A percentile compares a stretch with the other conserved stretches of the same genome.
These are phyloP conservation scores for Dendrolimus punctatus DNA, from an alignment of 1,140 invertebrate genomes.

Conservation along the genomic window DNA sequence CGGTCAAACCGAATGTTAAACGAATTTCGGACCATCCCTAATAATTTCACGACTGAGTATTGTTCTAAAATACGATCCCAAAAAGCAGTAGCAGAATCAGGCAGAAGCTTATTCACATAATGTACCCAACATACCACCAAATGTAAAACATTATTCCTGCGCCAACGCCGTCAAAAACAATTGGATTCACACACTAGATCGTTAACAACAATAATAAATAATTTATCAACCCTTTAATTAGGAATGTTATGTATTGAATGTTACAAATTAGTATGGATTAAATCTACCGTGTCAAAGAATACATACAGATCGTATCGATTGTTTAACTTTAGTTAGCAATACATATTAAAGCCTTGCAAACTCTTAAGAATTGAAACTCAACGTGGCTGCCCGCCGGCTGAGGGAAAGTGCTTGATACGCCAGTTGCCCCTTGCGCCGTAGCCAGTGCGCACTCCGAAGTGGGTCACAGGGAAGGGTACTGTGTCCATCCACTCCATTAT, in stretches of 20 bases:
- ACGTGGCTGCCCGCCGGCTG: slow-evolving; percentile 33
- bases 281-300: too few relatives aligned
- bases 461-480: slow-evolving; percentile 72
- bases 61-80: background rate
- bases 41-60: too few relatives aligned
- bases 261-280: too few relatives aligned
- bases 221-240: too few relatives aligned
- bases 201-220: too few relatives aligned
- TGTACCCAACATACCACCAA: slow-evolving; percentile 62
- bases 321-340: slow-evolving; percentile 19
- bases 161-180: too few relatives aligned
- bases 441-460: slow-evolving; percentile 76
- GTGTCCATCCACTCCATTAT: slow-evolving; percentile 74
- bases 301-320: too few relatives aligned
- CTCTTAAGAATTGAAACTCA: slow-evolving; percentile 36
- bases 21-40: too few relatives aligned
- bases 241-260: too few relatives aligned
- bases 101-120: slow-evolving; percentile 35
- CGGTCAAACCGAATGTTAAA: too few relatives aligned
- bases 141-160: slow-evolving; percentile 13
- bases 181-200: too few relatives aligned
- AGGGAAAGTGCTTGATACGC: slow-evolving; percentile 61
- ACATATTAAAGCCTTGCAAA: slow-evolving; percentile 24
- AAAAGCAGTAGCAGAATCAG: slow-evolving; percentile 4
- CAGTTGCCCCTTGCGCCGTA: slow-evolving; percentile 76